Conservation (phyloP, 2,113 vertebrate species). For the Bubo bubo region DNA sequence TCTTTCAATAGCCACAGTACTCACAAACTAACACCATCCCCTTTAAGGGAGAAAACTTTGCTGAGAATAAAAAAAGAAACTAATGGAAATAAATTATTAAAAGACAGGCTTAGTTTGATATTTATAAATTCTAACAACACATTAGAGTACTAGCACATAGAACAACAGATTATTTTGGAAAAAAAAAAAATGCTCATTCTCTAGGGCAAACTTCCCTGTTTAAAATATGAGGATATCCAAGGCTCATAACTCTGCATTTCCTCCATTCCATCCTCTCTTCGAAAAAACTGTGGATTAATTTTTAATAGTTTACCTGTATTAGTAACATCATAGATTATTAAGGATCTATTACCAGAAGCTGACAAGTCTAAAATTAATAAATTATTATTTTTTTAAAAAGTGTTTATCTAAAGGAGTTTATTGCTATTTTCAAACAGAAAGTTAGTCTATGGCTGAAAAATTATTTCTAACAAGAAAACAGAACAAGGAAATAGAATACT, state of each 20-base stretch:
- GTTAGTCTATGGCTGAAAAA: neutral
- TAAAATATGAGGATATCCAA: neutral
- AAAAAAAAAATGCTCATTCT: neutral
- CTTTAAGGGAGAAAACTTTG: neutral
- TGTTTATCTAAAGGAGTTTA: neutral
- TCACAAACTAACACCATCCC: neutral
- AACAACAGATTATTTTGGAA: neutral
- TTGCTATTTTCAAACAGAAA: neutral
- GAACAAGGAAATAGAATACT: neutral
- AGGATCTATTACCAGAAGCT: neutral
- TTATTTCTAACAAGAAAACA: neutral
- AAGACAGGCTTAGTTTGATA: neutral
- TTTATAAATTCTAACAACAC: neutral
- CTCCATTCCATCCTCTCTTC: neutral
- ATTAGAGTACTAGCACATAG: neutral
- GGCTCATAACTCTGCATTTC: neutral
- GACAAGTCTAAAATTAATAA: neutral
- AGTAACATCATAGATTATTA: neutral
- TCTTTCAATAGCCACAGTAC: neutral
- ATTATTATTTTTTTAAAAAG: neutral
- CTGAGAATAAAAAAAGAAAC: neutral
- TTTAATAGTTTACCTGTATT: neutral
- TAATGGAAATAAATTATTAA: neutral
- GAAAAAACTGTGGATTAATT: neutral
- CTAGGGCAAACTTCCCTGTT: neutral